A percentile compares a stretch with the other conserved stretches of the same genome.
phyloP scores from a whole-genome alignment of 2,888 invertebrate species.

The Scaeva pyrastri region DNA sequence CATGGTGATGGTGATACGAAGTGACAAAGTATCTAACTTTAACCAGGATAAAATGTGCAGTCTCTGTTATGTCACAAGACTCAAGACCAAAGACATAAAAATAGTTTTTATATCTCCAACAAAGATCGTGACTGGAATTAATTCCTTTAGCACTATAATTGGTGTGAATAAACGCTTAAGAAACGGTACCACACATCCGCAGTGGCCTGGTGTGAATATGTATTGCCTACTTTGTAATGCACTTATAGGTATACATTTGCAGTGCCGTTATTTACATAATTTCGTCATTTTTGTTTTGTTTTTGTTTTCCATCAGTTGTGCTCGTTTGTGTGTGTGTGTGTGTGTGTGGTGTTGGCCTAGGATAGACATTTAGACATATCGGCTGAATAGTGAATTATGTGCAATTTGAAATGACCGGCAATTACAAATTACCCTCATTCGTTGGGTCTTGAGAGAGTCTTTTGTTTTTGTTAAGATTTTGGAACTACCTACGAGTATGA shows the following conservation, averaged over 20 bases:
- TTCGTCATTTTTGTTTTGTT: constrained; percentile 40
- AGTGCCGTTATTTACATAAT: constrained; percentile 49
- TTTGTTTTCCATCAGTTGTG: no score
- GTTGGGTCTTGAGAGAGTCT: not conserved
- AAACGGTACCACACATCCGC: constrained; percentile 55
- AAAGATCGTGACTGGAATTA: constrained; percentile 70
- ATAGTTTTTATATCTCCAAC: constrained; percentile 45
- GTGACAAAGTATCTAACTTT: constrained; percentile 32
- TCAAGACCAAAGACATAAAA: constrained; percentile 19
- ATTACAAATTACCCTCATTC: constrained; percentile 37
- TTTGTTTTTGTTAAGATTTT: not conserved
- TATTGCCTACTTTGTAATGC: constrained; percentile 48
- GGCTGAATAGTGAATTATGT: constrained; percentile 21
- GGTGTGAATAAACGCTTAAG: constrained; percentile 62
- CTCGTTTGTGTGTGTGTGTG: no score
- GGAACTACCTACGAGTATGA: no score
- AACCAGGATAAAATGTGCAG: constrained; percentile 37
- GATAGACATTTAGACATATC: not conserved
- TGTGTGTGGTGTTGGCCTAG: not conserved
- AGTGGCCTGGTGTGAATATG: constrained; percentile 16
- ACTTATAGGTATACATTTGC: constrained; percentile 40
- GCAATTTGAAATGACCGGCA: constrained; percentile 48
- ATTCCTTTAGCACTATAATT: constrained; percentile 58
- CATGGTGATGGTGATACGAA: constrained; percentile 10
- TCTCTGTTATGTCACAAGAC: constrained; percentile 24